These are phyloP conservation scores for Tachystola acroxantha DNA, from an alignment of 2,888 invertebrate genomes.

Conservation along the genomic window DNA sequence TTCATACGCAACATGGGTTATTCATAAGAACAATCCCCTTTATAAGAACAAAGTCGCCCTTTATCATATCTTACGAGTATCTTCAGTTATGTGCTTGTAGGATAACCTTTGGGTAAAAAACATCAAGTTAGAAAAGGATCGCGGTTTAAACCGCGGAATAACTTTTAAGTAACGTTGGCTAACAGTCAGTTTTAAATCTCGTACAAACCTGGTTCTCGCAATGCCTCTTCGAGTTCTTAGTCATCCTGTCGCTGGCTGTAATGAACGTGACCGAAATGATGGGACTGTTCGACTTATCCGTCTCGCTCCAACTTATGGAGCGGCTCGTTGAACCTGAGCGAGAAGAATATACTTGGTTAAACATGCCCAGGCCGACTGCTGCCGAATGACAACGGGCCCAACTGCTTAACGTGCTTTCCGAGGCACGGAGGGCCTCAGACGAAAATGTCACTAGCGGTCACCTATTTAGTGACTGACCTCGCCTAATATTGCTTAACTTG, in stretches of 20 bases:
- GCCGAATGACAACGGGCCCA: too few species aligned
- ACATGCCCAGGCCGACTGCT: too few species aligned
- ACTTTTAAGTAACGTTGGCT: too few species aligned
- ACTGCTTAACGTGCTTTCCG: too few species aligned
- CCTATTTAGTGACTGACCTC: too few species aligned
- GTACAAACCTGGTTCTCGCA: conserved; percentile 84
- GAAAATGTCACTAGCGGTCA: too few species aligned
- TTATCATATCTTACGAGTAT: conserved; percentile 1
- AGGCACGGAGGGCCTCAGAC: too few species aligned
- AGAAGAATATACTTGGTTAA: too few species aligned
- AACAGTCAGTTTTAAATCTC: too few species aligned
- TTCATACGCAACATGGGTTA: neutral
- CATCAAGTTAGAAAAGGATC: too few species aligned
- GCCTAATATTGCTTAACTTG: too few species aligned
- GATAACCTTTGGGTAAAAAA: neutral
- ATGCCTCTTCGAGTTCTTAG: conserved; percentile 80
- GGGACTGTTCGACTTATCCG: conserved; percentile 57
- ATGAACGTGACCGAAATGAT: conserved; percentile 81
- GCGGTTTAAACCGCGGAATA: too few species aligned
- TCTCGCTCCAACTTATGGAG: conserved; percentile 46
- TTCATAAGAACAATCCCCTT: neutral
- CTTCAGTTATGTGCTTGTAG: neutral
- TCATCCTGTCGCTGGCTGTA: conserved; percentile 81
- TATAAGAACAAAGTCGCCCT: neutral
- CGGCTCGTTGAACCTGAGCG: conserved; percentile 27